Evolutionary conservation across 1,140 invertebrate species (phyloP).

Genomic region (Diabrotica virgifera): DNA sequence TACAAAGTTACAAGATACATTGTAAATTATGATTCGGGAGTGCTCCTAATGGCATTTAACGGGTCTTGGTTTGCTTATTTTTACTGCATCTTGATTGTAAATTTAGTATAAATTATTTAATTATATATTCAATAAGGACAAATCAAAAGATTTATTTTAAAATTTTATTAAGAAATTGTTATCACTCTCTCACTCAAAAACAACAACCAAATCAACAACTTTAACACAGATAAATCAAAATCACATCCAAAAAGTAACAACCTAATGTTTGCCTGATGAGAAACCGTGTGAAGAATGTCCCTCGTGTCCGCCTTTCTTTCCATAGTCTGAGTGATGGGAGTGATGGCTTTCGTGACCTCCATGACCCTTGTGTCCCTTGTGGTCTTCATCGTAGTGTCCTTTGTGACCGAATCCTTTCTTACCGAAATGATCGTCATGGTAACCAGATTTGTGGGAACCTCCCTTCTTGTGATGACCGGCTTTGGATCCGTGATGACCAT

Average conservation of each 20-base stretch:
- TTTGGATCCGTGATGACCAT: slow-evolving; percentile 64
- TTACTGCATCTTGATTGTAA: too few relatives aligned
- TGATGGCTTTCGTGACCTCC: slow-evolving; percentile 65
- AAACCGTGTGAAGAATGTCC: slow-evolving; percentile 10
- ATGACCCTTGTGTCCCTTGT: slow-evolving; percentile 70
- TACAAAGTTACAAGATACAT: too few relatives aligned
- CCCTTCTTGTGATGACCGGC: slow-evolving; percentile 68
- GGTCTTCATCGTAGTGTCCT: slow-evolving; percentile 72
- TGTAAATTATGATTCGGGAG: too few relatives aligned
- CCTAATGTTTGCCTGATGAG: slow-evolving; percentile 60
- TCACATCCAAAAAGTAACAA: slow-evolving; percentile 44
- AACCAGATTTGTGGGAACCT: slow-evolving; percentile 64
- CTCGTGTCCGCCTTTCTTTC: slow-evolving; percentile 61
- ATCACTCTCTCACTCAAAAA: too few relatives aligned
- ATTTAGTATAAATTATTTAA: neutral
- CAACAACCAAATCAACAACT: slow-evolving; percentile 15
- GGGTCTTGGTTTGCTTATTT: too few relatives aligned
- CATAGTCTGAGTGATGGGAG: slow-evolving; percentile 62
- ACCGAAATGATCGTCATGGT: slow-evolving; percentile 61
- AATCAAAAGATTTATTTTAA: slow-evolving; percentile 3
- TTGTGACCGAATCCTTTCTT: slow-evolving; percentile 66
- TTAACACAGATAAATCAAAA: slow-evolving; percentile 10
- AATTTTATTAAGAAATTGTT: slow-evolving; percentile 4
- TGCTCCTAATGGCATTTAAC: too few relatives aligned
- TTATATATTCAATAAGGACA: neutral